These are phyloP conservation scores for Megalopta genalis DNA, from an alignment of 1,140 invertebrate genomes.

Conservation along the genomic window DNA sequence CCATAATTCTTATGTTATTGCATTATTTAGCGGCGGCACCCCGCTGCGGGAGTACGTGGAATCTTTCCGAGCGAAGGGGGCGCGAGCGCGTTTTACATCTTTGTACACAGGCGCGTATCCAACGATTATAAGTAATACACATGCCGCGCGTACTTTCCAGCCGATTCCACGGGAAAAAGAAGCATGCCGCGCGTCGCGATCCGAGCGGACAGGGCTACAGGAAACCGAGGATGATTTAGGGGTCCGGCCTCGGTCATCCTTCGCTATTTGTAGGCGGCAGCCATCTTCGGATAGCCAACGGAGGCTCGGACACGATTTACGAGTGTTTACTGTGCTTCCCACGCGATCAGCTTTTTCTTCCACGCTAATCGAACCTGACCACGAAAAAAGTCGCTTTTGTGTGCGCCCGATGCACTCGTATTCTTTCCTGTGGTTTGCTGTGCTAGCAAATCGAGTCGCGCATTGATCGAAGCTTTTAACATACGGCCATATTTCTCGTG, in stretches of 20 bases:
- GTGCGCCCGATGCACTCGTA: too few relatives aligned
- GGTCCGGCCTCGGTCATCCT: slow-evolving; percentile 5
- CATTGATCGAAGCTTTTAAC: too few relatives aligned
- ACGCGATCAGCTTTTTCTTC: too few relatives aligned
- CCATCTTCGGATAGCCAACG: neutral
- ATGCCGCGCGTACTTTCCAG: slow-evolving; percentile 43
- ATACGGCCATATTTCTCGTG: too few relatives aligned
- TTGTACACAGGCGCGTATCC: slow-evolving; percentile 41
- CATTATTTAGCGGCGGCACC: slow-evolving; percentile 76
- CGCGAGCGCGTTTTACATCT: slow-evolving; percentile 41
- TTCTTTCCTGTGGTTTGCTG: too few relatives aligned
- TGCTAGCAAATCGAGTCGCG: too few relatives aligned
- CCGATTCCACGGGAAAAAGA: slow-evolving; percentile 47
- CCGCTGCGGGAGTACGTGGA: slow-evolving; percentile 68
- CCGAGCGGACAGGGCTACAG: slow-evolving; percentile 4
- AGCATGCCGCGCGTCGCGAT: slow-evolving; percentile 6
- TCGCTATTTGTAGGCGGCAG: neutral
- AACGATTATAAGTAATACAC: slow-evolving; percentile 60
- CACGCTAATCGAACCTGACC: too few relatives aligned
- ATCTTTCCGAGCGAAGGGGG: slow-evolving; percentile 58
- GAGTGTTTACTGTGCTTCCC: too few relatives aligned
- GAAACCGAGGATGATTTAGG: slow-evolving; percentile 23
- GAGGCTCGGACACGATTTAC: too few relatives aligned
- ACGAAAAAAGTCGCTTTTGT: too few relatives aligned
- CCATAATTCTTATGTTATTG: slow-evolving; percentile 78